phyloP scores from a whole-genome alignment of 2,888 invertebrate species.

The Xestia c-nigrum region DNA sequence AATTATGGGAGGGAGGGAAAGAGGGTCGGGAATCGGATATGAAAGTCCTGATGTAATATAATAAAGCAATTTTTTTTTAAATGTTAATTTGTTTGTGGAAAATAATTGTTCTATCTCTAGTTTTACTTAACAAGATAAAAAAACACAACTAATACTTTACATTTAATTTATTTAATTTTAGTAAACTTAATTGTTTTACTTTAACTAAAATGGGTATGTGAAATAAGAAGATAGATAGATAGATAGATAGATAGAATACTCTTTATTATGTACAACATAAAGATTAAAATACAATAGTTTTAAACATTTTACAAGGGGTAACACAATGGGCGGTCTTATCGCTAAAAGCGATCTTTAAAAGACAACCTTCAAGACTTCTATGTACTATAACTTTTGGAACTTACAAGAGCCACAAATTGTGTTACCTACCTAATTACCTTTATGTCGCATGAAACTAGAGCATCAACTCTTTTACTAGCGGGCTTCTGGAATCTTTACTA shows the following conservation, averaged over 20 bases:
- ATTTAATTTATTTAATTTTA: conserved; percentile 5
- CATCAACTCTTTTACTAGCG: neutral
- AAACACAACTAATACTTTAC: neutral
- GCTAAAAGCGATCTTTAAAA: too few relatives aligned
- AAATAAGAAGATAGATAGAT: too few relatives aligned
- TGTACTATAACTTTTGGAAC: too few relatives aligned
- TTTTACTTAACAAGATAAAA: neutral
- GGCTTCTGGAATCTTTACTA: too few relatives aligned
- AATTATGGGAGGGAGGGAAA: conserved; percentile 21
- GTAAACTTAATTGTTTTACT: neutral
- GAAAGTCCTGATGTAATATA: neutral
- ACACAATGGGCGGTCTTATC: too few relatives aligned
- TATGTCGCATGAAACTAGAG: neutral
- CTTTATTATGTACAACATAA: too few relatives aligned
- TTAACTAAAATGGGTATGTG: neutral
- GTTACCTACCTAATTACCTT: neutral
- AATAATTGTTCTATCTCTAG: neutral
- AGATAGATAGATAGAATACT: too few relatives aligned
- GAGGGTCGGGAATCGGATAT: too few relatives aligned
- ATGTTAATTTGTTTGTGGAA: neutral
- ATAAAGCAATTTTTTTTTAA: neutral
- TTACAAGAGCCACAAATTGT: neutral
- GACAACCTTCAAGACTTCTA: too few relatives aligned
- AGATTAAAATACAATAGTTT: too few relatives aligned
- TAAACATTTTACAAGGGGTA: too few relatives aligned